phyloP scores from a whole-genome alignment of 1,140 invertebrate species.

The Pseudomyrmex gracilis region DNA sequence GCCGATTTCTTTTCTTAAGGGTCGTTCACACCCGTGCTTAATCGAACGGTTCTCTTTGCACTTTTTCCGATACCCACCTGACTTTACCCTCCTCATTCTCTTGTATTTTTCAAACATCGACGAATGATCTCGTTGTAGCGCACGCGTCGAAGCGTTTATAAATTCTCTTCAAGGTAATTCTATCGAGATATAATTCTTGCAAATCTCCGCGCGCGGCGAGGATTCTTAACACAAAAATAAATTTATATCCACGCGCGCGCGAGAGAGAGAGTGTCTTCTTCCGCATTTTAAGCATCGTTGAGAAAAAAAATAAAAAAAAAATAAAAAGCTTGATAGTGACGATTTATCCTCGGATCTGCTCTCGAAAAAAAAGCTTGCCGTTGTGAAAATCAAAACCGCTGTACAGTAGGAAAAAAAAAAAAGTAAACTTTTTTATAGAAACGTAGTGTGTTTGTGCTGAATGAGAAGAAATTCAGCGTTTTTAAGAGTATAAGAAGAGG shows the following conservation, averaged over 20 bases:
- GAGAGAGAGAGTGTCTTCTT: conserved; percentile 1
- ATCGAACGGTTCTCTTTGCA: conserved; percentile 8
- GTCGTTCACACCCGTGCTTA: conserved; percentile 77
- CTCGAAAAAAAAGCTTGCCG: conserved; percentile 44
- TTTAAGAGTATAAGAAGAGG: conserved; percentile 14
- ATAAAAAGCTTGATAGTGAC: conserved; percentile 18
- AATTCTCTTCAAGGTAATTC: conserved; percentile 9
- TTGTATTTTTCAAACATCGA: conserved; percentile 12
- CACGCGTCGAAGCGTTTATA: conserved; percentile 12
- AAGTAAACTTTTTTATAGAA: conserved; percentile 47
- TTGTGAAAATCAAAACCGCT: conserved; percentile 54
- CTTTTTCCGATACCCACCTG: neutral
- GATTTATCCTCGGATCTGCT: conserved; percentile 11
- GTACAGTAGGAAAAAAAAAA: conserved; percentile 34
- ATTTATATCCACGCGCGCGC: no score
- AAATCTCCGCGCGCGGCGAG: neutral
- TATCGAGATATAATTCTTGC: conserved; percentile 34
- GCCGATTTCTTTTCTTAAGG: conserved; percentile 77
- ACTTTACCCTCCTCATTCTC: neutral
- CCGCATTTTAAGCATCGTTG: conserved; percentile 3
- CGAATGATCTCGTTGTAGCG: conserved; percentile 20
- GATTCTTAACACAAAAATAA: conserved; percentile 29
- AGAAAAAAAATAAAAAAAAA: no score
- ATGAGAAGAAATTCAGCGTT: neutral
- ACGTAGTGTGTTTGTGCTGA: conserved; percentile 30